Percentiles rank a stretch among this genome's conserved stretches.
Evolutionary conservation across 1,140 invertebrate genomes (phyloP).

Genomic region (Caenorhabditis brenneri): DNA sequence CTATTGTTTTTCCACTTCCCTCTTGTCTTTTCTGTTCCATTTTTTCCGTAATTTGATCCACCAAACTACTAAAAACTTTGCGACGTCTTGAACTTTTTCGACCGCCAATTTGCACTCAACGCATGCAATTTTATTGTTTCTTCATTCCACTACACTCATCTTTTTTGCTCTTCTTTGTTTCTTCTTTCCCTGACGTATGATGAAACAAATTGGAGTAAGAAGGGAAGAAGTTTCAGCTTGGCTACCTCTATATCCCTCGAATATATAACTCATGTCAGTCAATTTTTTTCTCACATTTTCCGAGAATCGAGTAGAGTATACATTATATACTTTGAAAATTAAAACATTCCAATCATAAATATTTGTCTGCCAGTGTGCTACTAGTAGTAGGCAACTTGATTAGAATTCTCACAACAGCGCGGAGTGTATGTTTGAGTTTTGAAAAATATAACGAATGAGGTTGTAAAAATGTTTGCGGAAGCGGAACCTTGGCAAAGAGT

Average conservation of each 20-base stretch:
- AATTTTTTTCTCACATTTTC: background rate
- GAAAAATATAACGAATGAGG: background rate
- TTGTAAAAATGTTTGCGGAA: constrained; percentile 17
- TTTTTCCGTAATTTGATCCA: constrained; percentile 36
- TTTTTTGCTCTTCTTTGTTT: background rate
- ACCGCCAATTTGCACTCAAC: constrained; percentile 24
- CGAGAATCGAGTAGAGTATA: background rate
- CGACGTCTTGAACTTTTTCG: constrained; percentile 28
- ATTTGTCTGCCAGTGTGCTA: background rate
- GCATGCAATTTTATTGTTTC: constrained; percentile 39
- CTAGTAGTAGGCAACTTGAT: background rate
- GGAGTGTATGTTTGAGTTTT: background rate
- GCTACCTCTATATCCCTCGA: background rate
- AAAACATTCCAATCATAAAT: constrained; percentile 1
- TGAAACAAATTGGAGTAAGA: background rate
- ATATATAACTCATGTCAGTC: background rate
- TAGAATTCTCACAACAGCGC: background rate
- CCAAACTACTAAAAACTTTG: constrained; percentile 23
- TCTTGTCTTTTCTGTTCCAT: constrained; percentile 9
- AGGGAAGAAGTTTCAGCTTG: background rate
- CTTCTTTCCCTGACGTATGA: background rate
- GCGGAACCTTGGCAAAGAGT: background rate
- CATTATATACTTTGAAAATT: background rate
- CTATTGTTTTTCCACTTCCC: background rate
- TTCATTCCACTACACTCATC: background rate